Percentiles rank a stretch among this genome's conserved stretches.
Evolutionary conservation across 2,797 vertebrate species (phyloP).

Genomic region (Gymnoscopelus braueri): DNA sequence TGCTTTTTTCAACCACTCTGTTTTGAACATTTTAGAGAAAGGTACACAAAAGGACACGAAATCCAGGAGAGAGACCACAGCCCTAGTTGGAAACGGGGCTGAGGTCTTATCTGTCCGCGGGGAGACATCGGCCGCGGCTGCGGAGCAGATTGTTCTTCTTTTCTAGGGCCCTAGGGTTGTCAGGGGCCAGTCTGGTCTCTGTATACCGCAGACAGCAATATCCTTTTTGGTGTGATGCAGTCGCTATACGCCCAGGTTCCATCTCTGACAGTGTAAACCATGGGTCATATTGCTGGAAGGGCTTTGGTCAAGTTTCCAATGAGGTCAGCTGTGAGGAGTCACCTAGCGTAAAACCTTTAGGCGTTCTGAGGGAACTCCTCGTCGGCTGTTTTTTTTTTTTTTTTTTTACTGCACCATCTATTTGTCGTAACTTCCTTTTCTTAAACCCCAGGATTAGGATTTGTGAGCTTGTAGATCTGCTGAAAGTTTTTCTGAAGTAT

Average conservation of each 20-base stretch:
- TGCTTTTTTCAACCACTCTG: slow-evolving; percentile 59
- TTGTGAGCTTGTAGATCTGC: too few species aligned
- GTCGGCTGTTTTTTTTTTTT: not conserved
- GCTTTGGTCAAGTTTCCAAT: not conserved
- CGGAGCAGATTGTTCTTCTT: slow-evolving; percentile 50
- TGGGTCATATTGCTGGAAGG: not conserved
- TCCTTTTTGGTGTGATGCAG: slow-evolving; percentile 4
- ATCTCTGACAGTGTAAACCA: not conserved
- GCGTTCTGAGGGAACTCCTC: not conserved
- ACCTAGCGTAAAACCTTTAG: not conserved
- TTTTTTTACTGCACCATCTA: not conserved
- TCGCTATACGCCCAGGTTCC: too few species aligned
- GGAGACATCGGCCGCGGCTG: slow-evolving; percentile 56
- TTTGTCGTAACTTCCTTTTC: not conserved
- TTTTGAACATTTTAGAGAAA: slow-evolving; percentile 75
- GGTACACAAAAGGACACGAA: slow-evolving; percentile 69
- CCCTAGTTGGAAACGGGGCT: slow-evolving; percentile 62
- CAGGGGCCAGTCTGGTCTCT: slow-evolving; percentile 35
- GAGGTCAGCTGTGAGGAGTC: not conserved
- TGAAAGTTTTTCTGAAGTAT: too few species aligned
- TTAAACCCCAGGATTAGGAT: too few species aligned
- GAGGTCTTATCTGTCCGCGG: slow-evolving; percentile 57
- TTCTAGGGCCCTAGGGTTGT: slow-evolving; percentile 17
- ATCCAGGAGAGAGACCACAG: slow-evolving; percentile 58
- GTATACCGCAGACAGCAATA: slow-evolving; percentile 30